Percentiles rank a stretch among this genome's conserved stretches.
Conservation (phyloP, 92 coral and sea anemone species). For the Phenganax marumi region DNA sequence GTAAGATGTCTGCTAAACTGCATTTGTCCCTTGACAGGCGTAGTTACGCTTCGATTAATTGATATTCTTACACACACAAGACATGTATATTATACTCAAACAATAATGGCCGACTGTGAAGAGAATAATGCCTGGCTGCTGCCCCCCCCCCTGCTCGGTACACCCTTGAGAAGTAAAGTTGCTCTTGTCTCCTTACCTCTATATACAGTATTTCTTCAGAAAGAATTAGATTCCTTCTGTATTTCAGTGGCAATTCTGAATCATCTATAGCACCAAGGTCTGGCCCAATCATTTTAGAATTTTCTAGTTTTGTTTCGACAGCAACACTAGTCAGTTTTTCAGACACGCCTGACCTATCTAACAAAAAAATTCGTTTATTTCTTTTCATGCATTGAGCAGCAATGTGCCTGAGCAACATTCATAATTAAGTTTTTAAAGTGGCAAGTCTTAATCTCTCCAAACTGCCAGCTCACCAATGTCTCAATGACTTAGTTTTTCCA, state of each 20-base stretch:
- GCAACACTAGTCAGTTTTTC: constrained; percentile 11
- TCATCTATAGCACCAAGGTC: constrained; percentile 28
- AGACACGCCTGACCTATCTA: neutral
- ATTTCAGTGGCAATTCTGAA: constrained; percentile 70
- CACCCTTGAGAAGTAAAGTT: too few relatives aligned
- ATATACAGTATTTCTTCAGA: constrained; percentile 83
- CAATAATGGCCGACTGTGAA: neutral
- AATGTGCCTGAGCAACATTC: neutral
- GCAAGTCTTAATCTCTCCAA: too few relatives aligned
- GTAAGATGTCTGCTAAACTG: too few relatives aligned
- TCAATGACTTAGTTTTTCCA: too few relatives aligned
- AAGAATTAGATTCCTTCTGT: constrained; percentile 65
- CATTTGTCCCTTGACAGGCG: too few relatives aligned
- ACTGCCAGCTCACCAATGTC: too few relatives aligned
- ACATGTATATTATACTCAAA: neutral
- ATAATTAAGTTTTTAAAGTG: neutral
- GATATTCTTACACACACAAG: too few relatives aligned
- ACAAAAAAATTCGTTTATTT: neutral
- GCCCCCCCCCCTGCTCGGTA: too few relatives aligned
- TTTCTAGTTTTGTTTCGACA: neutral
- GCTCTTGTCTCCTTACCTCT: constrained; percentile 57
- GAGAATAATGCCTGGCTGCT: too few relatives aligned
- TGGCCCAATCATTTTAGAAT: constrained; percentile 26
- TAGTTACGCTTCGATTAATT: too few relatives aligned
- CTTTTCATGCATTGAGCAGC: neutral